Base-by-base conservation (phyloP, 2,797 vertebrate genomes). In the Syngnathus acus region DNA sequence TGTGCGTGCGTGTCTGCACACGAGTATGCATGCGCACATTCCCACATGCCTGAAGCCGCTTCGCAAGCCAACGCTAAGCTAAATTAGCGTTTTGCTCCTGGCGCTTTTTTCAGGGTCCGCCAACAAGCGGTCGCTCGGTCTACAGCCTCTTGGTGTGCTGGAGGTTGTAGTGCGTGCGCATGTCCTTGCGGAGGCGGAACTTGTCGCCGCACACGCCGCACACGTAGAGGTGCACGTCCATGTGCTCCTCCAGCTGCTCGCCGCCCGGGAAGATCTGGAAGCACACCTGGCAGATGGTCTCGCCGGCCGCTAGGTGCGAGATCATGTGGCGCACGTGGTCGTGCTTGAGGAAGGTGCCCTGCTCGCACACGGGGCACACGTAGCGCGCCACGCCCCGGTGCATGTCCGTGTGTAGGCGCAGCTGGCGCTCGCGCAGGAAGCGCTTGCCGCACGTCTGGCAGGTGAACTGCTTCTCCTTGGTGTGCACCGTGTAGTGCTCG, bases 291-390 rank as follows among this genome's bases (percentile, higher is more conserved):
- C 97, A 99, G 92, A 99, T 97, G 83, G 95, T 96, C 84, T 99
- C 94, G 62, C 96, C 96, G 37, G 94, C 93, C 23, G 95, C 92
- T 84, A 99, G 92, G 87, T 99, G 97, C 65, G 96, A 98, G 87
- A 98, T 97, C 97, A 99, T 97, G 93, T 99, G 97, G 54, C 97
- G 93, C 68, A 99, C 94, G 71, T 99, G 97, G 89, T 99, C 96
- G 71, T 99, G 97, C 82, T 99, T 99, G 72, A 98, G 93, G 91
- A 98, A 99, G 87, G 96, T 97, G 70, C 97, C 97, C 91, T 98
- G 96, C 87, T 98, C 94, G 78, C 97, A 99, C 80, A 98, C 93
- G 5, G 97, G 95, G 84, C 97, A 99, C 67, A 98, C 92, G 78
- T 98, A 98, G 80, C 97, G 94, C 7, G 97, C 97, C 94, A 97